Conservation (phyloP, 2,797 vertebrate species). For the Phoeniculus purpureus region DNA sequence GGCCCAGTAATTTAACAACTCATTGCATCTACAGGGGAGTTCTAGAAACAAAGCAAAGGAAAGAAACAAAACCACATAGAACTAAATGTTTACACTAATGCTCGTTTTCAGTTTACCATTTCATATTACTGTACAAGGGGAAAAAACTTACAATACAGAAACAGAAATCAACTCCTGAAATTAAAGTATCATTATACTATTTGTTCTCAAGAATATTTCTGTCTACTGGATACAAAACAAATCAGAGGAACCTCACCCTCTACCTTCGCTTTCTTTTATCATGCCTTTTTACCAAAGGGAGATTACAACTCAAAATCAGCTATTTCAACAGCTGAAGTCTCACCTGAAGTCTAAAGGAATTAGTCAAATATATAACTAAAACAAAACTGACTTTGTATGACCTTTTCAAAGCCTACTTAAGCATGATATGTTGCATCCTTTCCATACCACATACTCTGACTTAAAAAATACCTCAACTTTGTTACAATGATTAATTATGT, state of each 20-base stretch:
- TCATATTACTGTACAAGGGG: background rate
- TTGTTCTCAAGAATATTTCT: background rate
- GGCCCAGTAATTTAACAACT: background rate
- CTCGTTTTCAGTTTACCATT: background rate
- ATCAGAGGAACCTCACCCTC: background rate
- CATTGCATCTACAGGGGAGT: background rate
- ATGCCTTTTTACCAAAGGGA: background rate
- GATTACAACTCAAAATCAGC: background rate
- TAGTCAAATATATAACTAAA: background rate
- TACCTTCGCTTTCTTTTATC: background rate
- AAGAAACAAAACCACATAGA: background rate
- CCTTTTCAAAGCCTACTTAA: background rate
- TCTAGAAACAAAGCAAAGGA: background rate
- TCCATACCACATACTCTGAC: background rate
- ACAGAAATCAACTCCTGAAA: background rate
- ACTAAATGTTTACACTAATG: background rate
- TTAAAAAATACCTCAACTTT: background rate
- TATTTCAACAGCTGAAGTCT: background rate
- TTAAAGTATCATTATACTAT: background rate
- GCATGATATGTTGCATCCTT: background rate
- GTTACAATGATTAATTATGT: background rate
- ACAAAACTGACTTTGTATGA: background rate
- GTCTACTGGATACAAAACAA: background rate
- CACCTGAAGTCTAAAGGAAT: background rate
- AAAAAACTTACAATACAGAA: background rate